Evolutionary conservation across 2,888 invertebrate genomes (phyloP).

Genomic region (Ligdia adustata): DNA sequence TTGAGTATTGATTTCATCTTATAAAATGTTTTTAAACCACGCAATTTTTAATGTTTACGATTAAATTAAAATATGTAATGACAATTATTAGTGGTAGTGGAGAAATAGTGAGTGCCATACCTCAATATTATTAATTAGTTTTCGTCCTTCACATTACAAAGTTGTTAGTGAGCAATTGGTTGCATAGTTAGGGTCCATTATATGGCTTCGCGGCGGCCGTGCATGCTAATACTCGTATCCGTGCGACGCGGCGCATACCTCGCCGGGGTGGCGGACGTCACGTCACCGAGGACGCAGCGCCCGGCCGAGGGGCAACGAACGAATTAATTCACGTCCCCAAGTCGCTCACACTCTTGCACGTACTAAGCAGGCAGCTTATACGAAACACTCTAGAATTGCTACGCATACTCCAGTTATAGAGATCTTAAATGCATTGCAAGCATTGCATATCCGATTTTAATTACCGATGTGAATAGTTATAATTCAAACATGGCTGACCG

Average conservation of each 20-base stretch:
- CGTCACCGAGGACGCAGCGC: conserved; percentile 21
- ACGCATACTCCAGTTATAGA: too few relatives aligned
- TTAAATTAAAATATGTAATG: too few relatives aligned
- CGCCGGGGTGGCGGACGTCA: conserved; percentile 30
- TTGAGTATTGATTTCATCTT: too few relatives aligned
- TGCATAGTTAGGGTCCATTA: background rate
- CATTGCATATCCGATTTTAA: background rate
- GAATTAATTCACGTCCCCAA: conserved; percentile 58
- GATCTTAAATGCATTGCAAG: background rate
- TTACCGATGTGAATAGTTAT: too few relatives aligned
- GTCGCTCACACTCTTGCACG: conserved; percentile 32
- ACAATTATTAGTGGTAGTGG: too few relatives aligned
- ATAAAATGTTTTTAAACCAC: too few relatives aligned
- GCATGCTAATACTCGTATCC: conserved; percentile 23
- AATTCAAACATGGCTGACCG: too few relatives aligned
- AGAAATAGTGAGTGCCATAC: too few relatives aligned
- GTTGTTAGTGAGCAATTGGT: background rate
- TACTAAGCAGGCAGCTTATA: background rate
- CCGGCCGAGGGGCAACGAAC: conserved; percentile 56
- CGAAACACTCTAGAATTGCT: too few relatives aligned
- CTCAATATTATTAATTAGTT: too few relatives aligned
- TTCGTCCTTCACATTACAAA: background rate
- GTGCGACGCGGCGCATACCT: background rate
- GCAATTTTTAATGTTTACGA: too few relatives aligned
- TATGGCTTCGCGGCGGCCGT: conserved; percentile 9